These are phyloP conservation scores for Gryllus bimaculatus DNA, from an alignment of 1,140 invertebrate species.

Conservation along the genomic window DNA sequence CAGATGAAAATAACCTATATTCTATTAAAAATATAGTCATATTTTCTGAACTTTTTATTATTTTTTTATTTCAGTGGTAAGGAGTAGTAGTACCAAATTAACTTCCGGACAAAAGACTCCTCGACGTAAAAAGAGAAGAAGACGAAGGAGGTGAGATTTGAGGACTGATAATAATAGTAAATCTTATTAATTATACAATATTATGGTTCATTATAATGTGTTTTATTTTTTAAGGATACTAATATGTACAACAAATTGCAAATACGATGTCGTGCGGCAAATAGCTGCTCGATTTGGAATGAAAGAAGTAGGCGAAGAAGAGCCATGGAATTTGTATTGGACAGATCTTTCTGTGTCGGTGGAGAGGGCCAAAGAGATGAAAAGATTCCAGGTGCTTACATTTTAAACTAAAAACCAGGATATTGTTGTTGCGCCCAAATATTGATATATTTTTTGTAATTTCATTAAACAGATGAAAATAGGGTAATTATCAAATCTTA, in stretches of 20 bases:
- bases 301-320: conserved; percentile 65
- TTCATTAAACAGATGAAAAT: no score
- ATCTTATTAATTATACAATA: not conserved
- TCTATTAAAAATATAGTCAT: not conserved
- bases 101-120: not conserved
- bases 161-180: not conserved
- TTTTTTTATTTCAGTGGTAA: not conserved
- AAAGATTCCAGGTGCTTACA: conserved; percentile 54
- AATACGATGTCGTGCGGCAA: conserved; percentile 60
- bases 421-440: no score
- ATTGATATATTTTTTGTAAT: no score
- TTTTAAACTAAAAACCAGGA: no score
- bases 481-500: no score
- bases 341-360: conserved; percentile 73
- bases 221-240: conserved; percentile 30
- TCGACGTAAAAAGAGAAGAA: not conserved
- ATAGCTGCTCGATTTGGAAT: conserved; percentile 65
- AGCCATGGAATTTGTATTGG: conserved; percentile 84
- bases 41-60: not conserved
- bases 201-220: not conserved
- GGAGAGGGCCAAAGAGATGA: conserved; percentile 79
- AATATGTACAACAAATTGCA: conserved; percentile 63
- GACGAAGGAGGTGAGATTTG: not conserved
- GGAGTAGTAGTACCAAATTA: not conserved
- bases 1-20: not conserved